Evolutionary conservation across 2,797 vertebrate species (phyloP).

Genomic region (Rhincodon typus): DNA sequence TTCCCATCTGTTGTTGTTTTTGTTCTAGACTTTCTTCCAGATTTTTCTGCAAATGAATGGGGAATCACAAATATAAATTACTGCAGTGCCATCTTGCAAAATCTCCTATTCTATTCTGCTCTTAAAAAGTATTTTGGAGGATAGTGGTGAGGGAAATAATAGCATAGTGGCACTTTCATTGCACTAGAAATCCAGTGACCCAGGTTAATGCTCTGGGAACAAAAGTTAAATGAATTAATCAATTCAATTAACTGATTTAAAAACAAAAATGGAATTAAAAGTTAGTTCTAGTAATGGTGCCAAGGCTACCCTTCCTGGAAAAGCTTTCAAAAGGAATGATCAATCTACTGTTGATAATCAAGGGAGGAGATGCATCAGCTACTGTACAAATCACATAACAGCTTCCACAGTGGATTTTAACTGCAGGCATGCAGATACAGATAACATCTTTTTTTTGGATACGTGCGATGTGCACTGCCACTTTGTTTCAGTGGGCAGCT

Average conservation of each 20-base stretch:
- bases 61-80: neutral
- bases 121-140: neutral
- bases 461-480: neutral
- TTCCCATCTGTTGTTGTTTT: slow-evolving; percentile 41
- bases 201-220: neutral
- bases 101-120: neutral
- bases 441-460: neutral
- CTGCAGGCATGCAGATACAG: neutral
- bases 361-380: slow-evolving; percentile 76
- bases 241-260: neutral
- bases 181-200: neutral
- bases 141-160: neutral
- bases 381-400: slow-evolving; percentile 66
- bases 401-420: neutral
- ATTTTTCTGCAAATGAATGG: slow-evolving; percentile 40
- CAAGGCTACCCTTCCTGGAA: slow-evolving; percentile 83
- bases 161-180: neutral
- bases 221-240: neutral
- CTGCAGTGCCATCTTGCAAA: neutral
- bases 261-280: neutral
- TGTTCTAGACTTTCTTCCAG: slow-evolving; percentile 43
- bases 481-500: neutral
- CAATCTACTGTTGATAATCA: slow-evolving; percentile 88
- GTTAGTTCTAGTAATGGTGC: neutral
- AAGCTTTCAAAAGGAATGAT: slow-evolving; percentile 90